Conservation (phyloP, 2,797 vertebrate genomes). For the Premnoplex brunnescens region DNA sequence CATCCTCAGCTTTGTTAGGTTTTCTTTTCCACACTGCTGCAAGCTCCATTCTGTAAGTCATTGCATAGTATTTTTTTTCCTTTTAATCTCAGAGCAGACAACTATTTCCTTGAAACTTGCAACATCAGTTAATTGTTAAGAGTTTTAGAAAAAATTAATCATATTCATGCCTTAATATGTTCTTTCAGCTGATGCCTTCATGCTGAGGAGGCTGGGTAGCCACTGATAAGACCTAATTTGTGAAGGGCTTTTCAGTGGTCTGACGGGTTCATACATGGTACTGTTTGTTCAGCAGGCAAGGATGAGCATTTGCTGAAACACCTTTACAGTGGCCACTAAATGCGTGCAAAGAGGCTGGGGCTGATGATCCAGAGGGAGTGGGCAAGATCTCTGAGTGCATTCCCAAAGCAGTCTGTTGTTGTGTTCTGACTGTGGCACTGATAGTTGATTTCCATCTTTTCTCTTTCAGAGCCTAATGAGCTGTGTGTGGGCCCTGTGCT, state of each 20-base stretch:
- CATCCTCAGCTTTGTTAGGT: not conserved
- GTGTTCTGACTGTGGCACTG: not conserved
- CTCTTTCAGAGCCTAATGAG: conserved; percentile 73
- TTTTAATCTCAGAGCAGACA: not conserved
- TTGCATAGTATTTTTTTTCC: not conserved
- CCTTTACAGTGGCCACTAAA: not conserved
- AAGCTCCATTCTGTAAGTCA: not conserved
- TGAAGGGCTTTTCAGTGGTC: conserved; percentile 4
- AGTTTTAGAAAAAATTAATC: conserved; percentile 15
- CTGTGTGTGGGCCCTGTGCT: conserved; percentile 50
- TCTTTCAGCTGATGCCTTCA: conserved; percentile 32
- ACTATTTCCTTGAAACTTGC: conserved; percentile 65
- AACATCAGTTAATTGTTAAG: conserved; percentile 73
- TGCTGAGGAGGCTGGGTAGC: conserved; percentile 39
- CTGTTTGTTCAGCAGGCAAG: conserved; percentile 28
- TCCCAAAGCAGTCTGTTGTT: not conserved
- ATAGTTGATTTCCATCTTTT: not conserved
- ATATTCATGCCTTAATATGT: not conserved
- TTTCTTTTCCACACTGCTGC: not conserved
- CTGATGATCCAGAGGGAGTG: not conserved
- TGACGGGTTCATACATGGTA: not conserved
- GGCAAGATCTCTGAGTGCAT: not conserved
- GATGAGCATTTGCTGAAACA: not conserved
- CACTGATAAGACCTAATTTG: conserved; percentile 66
- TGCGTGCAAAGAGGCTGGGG: not conserved